Evolutionary conservation across 2,797 vertebrate species (phyloP).

Genomic region (Adrianichthys oophorus): DNA sequence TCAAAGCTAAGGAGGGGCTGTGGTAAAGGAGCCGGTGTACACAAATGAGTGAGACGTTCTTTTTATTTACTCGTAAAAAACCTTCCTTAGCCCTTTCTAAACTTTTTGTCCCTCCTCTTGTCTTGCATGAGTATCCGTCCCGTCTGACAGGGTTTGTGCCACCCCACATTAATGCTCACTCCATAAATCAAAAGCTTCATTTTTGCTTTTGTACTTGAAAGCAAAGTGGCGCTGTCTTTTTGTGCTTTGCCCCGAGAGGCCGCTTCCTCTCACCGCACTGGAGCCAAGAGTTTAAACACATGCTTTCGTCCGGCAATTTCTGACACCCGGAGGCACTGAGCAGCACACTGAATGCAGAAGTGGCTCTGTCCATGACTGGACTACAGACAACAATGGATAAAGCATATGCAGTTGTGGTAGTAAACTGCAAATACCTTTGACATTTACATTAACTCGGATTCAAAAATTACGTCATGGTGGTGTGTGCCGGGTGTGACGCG

Average conservation of each 20-base stretch:
- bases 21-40: slow-evolving; percentile 11
- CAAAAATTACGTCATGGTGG: slow-evolving; percentile 30
- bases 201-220: slow-evolving; percentile 53
- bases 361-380: slow-evolving; percentile 70
- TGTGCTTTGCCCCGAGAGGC: slow-evolving; percentile 45
- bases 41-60: slow-evolving; percentile 51
- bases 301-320: slow-evolving; percentile 55
- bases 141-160: slow-evolving; percentile 50
- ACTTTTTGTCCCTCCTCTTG: slow-evolving; percentile 20
- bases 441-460: slow-evolving; percentile 25
- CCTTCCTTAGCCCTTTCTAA: slow-evolving; percentile 22
- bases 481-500: slow-evolving; percentile 11
- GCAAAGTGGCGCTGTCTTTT: slow-evolving; percentile 36
- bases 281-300: slow-evolving; percentile 62
- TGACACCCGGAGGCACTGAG: slow-evolving; percentile 60
- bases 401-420: slow-evolving; percentile 36
- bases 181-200: slow-evolving; percentile 67
- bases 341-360: slow-evolving; percentile 41
- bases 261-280: slow-evolving; percentile 50
- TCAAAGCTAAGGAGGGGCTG: slow-evolving; percentile 17
- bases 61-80: slow-evolving; percentile 7
- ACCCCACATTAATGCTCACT: slow-evolving; percentile 57
- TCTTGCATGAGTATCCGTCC: slow-evolving; percentile 40
- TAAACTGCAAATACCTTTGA: slow-evolving; percentile 30
- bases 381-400: slow-evolving; percentile 24